Percentiles rank a stretch among this genome's conserved stretches.
These are phyloP conservation scores for Phalacrocorax brasilianus DNA, from an alignment of 2,113 vertebrate genomes.

Conservation along the genomic window DNA sequence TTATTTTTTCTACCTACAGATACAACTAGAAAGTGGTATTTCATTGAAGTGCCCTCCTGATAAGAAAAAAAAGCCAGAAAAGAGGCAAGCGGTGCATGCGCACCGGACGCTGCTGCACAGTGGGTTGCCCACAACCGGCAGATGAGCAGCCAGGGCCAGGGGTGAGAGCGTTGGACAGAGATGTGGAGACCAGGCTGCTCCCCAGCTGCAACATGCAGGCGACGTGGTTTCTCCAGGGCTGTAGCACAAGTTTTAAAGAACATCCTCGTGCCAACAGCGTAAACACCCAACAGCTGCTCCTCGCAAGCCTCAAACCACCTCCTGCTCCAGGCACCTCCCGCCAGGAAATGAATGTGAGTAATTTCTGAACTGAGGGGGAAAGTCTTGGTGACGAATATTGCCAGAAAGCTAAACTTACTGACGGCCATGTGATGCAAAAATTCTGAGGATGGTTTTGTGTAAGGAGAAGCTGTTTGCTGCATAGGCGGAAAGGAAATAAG, in stretches of 20 bases:
- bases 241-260: background rate
- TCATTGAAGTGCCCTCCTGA: background rate
- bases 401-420: background rate
- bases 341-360: background rate
- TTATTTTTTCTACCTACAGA: background rate
- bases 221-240: background rate
- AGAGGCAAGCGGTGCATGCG: background rate
- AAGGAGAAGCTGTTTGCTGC: background rate
- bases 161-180: accelerated
- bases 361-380: background rate
- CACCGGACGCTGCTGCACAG: accelerated
- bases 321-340: background rate
- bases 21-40: background rate
- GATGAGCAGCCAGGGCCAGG: background rate
- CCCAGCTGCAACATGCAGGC: accelerated
- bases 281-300: background rate
- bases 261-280: accelerated
- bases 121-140: background rate
- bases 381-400: background rate
- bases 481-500: background rate
- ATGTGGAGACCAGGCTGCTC: background rate
- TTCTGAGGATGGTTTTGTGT: background rate
- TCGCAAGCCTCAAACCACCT: background rate
- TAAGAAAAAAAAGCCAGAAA: background rate
- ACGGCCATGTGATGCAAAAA: accelerated